phyloP scores from a whole-genome alignment of 2,797 vertebrate genomes.

The Neoniphon sammara region DNA sequence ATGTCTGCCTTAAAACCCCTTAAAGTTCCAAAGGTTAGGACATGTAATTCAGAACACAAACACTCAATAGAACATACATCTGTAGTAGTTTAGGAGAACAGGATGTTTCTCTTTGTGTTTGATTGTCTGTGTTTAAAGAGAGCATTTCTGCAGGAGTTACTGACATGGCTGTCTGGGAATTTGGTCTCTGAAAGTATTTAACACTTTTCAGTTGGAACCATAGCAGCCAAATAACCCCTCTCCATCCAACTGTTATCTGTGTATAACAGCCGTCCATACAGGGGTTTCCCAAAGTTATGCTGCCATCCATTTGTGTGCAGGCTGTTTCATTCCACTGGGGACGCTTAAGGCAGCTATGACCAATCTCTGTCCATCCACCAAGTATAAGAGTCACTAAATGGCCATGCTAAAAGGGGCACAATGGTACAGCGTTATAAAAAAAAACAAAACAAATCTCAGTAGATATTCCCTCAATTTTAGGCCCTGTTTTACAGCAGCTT shows the following conservation, averaged over 20 bases:
- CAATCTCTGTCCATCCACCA: constrained; percentile 42
- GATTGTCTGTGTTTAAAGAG: constrained; percentile 14
- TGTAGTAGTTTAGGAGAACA: constrained; percentile 23
- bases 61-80: constrained; percentile 25
- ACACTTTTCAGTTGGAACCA: constrained; percentile 15
- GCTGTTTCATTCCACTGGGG: constrained; percentile 30
- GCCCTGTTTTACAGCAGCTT: not conserved
- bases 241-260: constrained; percentile 25
- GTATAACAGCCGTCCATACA: constrained; percentile 56
- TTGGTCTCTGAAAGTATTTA: constrained; percentile 24
- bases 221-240: constrained; percentile 34
- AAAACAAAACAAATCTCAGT: constrained; percentile 21
- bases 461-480: constrained; percentile 26
- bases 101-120: constrained; percentile 23
- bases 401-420: constrained; percentile 52
- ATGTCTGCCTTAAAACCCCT: constrained; percentile 71
- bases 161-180: constrained; percentile 28
- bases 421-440: not conserved
- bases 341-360: constrained; percentile 67
- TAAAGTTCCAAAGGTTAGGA: constrained; percentile 59
- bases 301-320: constrained; percentile 36
- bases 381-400: constrained; percentile 25
- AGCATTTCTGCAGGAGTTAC: constrained; percentile 35
- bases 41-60: constrained; percentile 33
- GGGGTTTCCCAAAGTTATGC: constrained; percentile 24